A percentile compares a stretch with the other conserved stretches of the same genome.
These are phyloP conservation scores for Perizoma flavofasciatum DNA, from an alignment of 2,888 invertebrate genomes.

Conservation along the genomic window DNA sequence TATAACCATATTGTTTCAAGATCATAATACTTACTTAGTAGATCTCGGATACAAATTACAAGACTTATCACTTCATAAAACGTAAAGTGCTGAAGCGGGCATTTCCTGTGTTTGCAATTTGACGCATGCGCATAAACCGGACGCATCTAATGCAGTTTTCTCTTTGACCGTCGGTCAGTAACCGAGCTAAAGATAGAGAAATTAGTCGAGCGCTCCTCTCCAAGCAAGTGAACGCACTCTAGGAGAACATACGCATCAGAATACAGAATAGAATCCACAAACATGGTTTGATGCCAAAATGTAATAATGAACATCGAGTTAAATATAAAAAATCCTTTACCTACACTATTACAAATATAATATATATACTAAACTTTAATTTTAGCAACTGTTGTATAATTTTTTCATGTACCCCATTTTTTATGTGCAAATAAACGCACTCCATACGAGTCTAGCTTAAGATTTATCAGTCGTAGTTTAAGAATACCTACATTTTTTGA, in stretches of 20 bases:
- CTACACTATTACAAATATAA: too few species aligned
- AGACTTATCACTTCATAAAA: conserved; percentile 28
- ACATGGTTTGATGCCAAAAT: neutral
- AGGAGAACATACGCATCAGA: conserved; percentile 5
- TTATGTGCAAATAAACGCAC: too few species aligned
- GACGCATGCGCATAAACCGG: conserved; percentile 72
- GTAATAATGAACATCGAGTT: too few species aligned
- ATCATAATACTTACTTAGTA: neutral
- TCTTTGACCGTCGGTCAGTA: conserved; percentile 76
- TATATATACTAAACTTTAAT: too few species aligned
- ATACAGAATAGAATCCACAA: conserved; percentile 17
- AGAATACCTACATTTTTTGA: too few species aligned
- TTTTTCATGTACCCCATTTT: too few species aligned
- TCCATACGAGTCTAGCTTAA: too few species aligned
- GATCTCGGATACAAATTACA: conserved; percentile 1
- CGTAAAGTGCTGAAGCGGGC: conserved; percentile 18
- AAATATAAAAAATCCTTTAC: too few species aligned
- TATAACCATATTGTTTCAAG: neutral
- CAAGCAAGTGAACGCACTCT: conserved; percentile 72
- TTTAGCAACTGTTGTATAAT: too few species aligned
- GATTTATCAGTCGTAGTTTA: too few species aligned
- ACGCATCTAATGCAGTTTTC: conserved; percentile 79
- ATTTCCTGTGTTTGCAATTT: conserved; percentile 46
- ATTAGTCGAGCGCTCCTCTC: conserved; percentile 72
- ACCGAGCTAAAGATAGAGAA: conserved; percentile 83